Base-by-base conservation (phyloP, 2,797 vertebrate genomes). In the Eidolon dupreanum region DNA sequence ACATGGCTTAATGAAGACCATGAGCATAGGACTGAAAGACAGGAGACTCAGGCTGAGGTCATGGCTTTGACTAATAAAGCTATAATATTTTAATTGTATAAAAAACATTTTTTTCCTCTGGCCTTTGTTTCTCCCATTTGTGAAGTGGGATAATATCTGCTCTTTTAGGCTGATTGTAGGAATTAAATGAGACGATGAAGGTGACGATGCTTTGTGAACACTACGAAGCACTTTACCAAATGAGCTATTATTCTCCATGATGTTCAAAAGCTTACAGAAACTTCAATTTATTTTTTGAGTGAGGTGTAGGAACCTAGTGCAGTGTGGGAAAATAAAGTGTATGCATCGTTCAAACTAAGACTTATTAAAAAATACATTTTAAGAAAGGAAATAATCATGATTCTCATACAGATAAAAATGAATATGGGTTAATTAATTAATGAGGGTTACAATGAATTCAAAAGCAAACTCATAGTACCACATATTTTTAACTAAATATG, bases 151-250 rank as follows among this genome's bases (percentile, higher is more conserved):
- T 43, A 68, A 26, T 49, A 33, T 11, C 46, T 71, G 28, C n/a
- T 43, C 49, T 93, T 11, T 63, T 11, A 33, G 16, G 43, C 36
- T 49, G 68, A 8, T 20, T 71, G n/a, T 5, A 71, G 65, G 26
- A 94, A 28, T 70, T 53, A 59, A 66, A 51, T 33, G n/a, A 71
- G 11, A 61, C 78, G 55, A 53, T 73, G 17, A 82, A 93, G 43
- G 31, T 78, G 31, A 77, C 78, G 43, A 6, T 53, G 6, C 12
- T 82, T 83, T 33, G 31, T 63, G 63, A 93, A 75, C 26, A 26
- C 26, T 61, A 28, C 12, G 5, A 59, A n/a, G 12, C 19, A n/a
- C 26, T 90, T 85, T 77, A 38, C 26, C 57, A 46, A 75, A 68
- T 49, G 53, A 75, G 51, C n/a, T 83, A 8, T 88, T 61, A 55